These are phyloP conservation scores for Rhizoglyphus robini DNA, from an alignment of 1,140 invertebrate species.

Conservation along the genomic window DNA sequence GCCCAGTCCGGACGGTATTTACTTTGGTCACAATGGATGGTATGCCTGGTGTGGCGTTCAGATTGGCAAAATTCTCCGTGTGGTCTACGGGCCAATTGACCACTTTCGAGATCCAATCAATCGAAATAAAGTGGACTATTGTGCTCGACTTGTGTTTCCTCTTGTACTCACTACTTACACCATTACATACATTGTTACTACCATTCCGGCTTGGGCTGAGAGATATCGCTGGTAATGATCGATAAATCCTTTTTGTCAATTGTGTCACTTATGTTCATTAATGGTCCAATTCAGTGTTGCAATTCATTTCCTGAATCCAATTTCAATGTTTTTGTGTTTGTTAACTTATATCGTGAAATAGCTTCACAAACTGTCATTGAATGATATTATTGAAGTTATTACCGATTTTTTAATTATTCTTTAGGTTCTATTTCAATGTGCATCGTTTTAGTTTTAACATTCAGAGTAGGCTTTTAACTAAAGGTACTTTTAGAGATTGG, in stretches of 20 bases:
- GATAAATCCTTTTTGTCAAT: background rate
- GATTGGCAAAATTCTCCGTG: background rate
- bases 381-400: no score
- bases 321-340: no score
- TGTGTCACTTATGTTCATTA: background rate
- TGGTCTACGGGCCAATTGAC: slow-evolving; percentile 16
- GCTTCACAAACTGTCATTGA: background rate
- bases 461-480: no score
- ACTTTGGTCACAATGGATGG: slow-evolving; percentile 14
- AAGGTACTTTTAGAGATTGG: no score
- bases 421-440: no score
- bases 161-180: background rate
- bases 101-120: slow-evolving; percentile 4
- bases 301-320: background rate
- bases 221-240: background rate
- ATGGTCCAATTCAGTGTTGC: background rate
- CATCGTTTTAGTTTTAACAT: no score
- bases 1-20: slow-evolving; percentile 5
- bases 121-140: slow-evolving; percentile 21
- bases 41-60: background rate
- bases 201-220: background rate
- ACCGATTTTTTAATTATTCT: no score
- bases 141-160: slow-evolving; percentile 14
- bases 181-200: slow-evolving; percentile 7
- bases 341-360: no score